Evolutionary conservation across 2,797 vertebrate species (phyloP).

Genomic region (Callimico goeldii): DNA sequence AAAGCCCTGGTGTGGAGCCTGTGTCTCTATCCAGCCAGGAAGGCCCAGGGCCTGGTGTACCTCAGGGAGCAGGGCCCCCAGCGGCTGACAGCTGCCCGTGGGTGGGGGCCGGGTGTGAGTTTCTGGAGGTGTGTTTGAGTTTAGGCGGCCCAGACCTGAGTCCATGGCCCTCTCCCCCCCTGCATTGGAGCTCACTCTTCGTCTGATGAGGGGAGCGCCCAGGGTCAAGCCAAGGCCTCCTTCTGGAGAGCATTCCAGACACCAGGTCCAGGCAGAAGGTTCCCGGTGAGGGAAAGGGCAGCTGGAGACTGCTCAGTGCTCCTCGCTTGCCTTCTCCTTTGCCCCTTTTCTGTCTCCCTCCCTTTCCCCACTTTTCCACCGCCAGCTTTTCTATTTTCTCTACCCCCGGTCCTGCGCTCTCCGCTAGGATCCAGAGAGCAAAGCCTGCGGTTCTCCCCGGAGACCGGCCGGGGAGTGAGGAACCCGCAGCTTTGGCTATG

Average conservation of each 20-base stretch:
- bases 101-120: background rate
- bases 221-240: background rate
- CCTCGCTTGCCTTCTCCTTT: background rate
- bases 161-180: background rate
- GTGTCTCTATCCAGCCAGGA: background rate
- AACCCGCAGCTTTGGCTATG: background rate
- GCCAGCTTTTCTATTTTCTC: background rate
- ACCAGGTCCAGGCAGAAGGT: background rate
- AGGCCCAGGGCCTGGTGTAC: background rate
- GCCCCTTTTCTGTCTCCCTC: background rate
- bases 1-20: background rate
- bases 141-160: background rate
- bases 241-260: background rate
- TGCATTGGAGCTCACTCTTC: slow-evolving; percentile 50
- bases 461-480: background rate
- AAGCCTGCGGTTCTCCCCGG: background rate
- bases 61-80: background rate
- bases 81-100: background rate
- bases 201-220: slow-evolving; percentile 28
- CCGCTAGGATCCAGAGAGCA: background rate
- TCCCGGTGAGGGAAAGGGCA: background rate
- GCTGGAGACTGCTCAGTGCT: background rate
- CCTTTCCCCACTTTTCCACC: background rate
- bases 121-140: background rate
- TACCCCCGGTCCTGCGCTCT: slow-evolving; percentile 24